Conservation (phyloP, 2,888 invertebrate genomes). For the Cephus pygmeus region DNA sequence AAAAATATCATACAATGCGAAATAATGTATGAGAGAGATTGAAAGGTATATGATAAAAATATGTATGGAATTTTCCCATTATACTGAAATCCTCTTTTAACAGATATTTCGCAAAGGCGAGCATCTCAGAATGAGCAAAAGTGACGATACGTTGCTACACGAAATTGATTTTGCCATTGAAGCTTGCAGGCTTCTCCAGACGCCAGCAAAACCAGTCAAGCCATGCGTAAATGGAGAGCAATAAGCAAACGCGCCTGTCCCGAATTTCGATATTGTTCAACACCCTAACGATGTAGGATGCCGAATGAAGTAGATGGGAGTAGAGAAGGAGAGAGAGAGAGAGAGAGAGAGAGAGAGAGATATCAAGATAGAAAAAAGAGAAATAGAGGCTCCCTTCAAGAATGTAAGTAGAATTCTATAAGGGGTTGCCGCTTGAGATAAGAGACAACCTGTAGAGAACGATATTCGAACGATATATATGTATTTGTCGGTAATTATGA, state of each 20-base stretch:
- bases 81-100: background rate
- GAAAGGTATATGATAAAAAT: background rate
- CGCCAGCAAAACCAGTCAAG: background rate
- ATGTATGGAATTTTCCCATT: background rate
- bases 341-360: background rate
- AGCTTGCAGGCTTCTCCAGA: background rate
- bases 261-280: background rate
- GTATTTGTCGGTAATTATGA: too few species aligned
- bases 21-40: background rate
- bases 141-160: background rate
- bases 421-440: too few species aligned
- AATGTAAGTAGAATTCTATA: too few species aligned
- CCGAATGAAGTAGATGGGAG: background rate
- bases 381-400: background rate
- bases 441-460: too few species aligned
- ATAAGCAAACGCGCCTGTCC: background rate
- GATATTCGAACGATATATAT: too few species aligned
- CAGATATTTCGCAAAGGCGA: background rate
- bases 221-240: background rate
- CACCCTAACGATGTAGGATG: background rate
- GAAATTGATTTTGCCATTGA: background rate
- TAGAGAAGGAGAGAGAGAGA: background rate
- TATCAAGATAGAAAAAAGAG: too few species aligned
- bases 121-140: background rate
- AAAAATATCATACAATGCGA: background rate